phyloP scores from a whole-genome alignment of 2,797 vertebrate genomes.

The Microctenopoma lineatum region DNA sequence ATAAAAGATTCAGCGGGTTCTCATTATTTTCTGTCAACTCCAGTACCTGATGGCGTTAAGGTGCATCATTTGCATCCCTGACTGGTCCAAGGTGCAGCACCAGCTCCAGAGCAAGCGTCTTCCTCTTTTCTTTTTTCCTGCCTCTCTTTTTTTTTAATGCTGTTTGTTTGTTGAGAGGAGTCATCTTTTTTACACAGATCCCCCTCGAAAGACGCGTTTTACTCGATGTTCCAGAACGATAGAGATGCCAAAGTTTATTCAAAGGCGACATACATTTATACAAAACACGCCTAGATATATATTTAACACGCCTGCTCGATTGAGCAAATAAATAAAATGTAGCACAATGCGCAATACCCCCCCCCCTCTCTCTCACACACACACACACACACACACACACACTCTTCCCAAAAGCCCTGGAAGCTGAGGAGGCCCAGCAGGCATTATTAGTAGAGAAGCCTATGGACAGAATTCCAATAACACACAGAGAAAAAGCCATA shows the following conservation, averaged over 20 bases:
- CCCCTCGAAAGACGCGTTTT: conserved; percentile 72
- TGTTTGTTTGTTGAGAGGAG: conserved; percentile 81
- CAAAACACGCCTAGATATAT: conserved; percentile 77
- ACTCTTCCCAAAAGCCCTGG: conserved; percentile 18
- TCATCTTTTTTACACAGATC: conserved; percentile 73
- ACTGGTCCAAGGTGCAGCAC: conserved; percentile 80
- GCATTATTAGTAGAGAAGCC: conserved; percentile 61
- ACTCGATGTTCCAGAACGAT: conserved; percentile 78
- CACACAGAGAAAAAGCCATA: conserved; percentile 8
- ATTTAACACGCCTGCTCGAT: conserved; percentile 75
- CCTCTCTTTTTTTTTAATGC: conserved; percentile 32
- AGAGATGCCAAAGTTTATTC: conserved; percentile 85
- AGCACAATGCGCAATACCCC: conserved; percentile 49
- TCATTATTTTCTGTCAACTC: conserved; percentile 99
- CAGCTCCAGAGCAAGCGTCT: conserved; percentile 52
- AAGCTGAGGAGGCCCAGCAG: conserved; percentile 61
- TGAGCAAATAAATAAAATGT: conserved; percentile 76
- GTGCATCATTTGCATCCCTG: conserved; percentile 94
- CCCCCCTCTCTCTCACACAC: too few species aligned
- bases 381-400: too few species aligned
- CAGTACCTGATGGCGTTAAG: conserved; percentile 91
- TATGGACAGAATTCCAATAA: conserved; percentile 54
- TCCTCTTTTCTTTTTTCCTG: conserved; percentile 11
- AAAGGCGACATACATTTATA: conserved; percentile 78
- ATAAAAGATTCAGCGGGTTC: conserved; percentile 99